Evolutionary conservation across 2,797 vertebrate species (phyloP), one percentile per base, ranked within the genome.

Genomic region (Apogon talboti): DNA sequence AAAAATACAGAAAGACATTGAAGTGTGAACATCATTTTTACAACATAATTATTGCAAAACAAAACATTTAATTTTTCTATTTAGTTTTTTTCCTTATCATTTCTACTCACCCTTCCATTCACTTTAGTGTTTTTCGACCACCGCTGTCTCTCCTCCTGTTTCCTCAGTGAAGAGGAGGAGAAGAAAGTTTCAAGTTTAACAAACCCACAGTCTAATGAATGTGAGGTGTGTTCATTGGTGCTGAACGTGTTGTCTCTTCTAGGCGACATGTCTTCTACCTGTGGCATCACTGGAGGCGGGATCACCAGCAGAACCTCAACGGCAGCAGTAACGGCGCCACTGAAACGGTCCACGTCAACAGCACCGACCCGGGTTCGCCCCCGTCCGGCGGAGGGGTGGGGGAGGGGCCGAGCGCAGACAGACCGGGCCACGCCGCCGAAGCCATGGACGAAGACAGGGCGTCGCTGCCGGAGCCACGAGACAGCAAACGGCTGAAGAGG

Each of bases 401-500:
- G 7, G 48, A 5, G 44, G 72, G 16, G 2, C 57, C 53, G 2
- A 13, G 14, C 0, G 52, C 81, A 42, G 79, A 82, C 3, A 81
- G 85, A 80, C 89, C 81, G 61, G 53, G 45, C 37, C 57, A 38
- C 0, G 30, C 66, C 4, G 70, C 67, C 35, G 94, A 94, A 41
- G 92, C 90, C 43, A 98, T 98, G 96, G 97, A 98, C 75, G 84
- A 96, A 35, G 97, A 98, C 46, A 90, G 91, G 54, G 83, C 11
- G 0, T 56, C 71, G 18, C 33, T 92, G 48, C 92, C 79, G 53
- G 94, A 96, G 74, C 87, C 89, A 6, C 95, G 94, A 65, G 95
- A 97, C 93, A 96, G 87, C 45, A 99, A 98, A 82, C 95, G 96
- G 1, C 92, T 98, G 79, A 98, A 97, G 84, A 94, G 96, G 69